Evolutionary conservation across 2,888 invertebrate genomes (phyloP).

Genomic region (Zhuqinia jingwanae): DNA sequence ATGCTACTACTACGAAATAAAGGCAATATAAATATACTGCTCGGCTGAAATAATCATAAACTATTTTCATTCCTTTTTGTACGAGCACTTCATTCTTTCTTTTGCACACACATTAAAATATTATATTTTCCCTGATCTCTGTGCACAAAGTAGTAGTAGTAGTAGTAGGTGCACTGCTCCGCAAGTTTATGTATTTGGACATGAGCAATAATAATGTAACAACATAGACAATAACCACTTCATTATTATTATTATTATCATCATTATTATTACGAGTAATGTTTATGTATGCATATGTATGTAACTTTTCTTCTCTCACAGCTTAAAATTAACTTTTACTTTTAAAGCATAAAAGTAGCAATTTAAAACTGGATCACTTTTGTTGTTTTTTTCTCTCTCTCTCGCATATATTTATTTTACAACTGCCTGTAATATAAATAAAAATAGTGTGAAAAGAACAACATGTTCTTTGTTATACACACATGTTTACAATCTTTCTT

Average conservation of each 20-base stretch:
- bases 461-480: conserved; percentile 49
- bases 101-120: not conserved
- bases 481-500: not conserved
- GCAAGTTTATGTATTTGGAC: no score
- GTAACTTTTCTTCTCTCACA: conserved; percentile 17
- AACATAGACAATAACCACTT: not conserved
- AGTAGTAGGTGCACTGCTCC: no score
- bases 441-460: conserved; percentile 38
- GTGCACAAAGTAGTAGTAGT: not conserved
- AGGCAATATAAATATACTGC: not conserved
- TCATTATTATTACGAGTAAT: no score
- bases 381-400: no score
- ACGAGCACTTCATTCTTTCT: conserved; percentile 15
- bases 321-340: conserved; percentile 66
- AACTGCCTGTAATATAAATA: not conserved
- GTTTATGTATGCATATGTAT: no score
- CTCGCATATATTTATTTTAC: conserved; percentile 34
- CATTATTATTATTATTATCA: not conserved
- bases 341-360: conserved; percentile 61
- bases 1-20: no score
- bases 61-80: not conserved
- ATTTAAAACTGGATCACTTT: conserved; percentile 64
- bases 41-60: not conserved
- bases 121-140: not conserved
- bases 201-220: not conserved